Evolutionary conservation across 2,113 vertebrate species (phyloP), one percentile per base, ranked within the genome.

Genomic region (Mobula birostris): DNA sequence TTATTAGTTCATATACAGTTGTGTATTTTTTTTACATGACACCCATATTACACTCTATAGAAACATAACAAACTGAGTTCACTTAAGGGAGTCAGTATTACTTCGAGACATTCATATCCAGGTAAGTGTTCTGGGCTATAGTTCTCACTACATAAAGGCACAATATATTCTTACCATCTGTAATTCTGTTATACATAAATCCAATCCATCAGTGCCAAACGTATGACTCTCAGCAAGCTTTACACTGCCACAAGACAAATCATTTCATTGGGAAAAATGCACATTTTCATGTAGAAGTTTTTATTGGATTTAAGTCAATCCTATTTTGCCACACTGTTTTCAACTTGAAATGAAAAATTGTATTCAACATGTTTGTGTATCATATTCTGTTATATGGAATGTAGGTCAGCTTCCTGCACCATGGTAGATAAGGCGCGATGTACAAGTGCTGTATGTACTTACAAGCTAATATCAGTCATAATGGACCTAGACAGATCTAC

Each of bases 381-480:
- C 97, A 98, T 97, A 99, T 99, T 99, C 98, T 99, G 98, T 98
- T 98, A 98, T 98, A 98, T 98, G 98, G 97, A 98, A 99, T 99
- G 98, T 99, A 99, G 99, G 99, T 99, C 99, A 99, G 98, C 98
- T 97, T 99, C 98, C 98, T 99, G 99, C 98, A 98, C 97, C 97
- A 97, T 97, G 95, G 95, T 97, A 99, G 99, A 99, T 99, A 99
- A 99, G 98, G 98, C 97, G 96, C 97, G 94, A 97, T 96, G 98
- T 99, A 99, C 98, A 99, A 99, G 99, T 99, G 98, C 97, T 98
- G 98, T 99, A 97, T 99, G 98, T 98, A 99, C 98, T 99, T 99
- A 99, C 98, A 99, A 99, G 98, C 98, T 99, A 99, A 99, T 99
- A 99, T 99, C 98, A 99, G 99, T 99, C 98, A 99, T 99, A 99